Evolutionary conservation across 2,113 vertebrate genomes (phyloP).

Genomic region (Dasyurus viverrinus): DNA sequence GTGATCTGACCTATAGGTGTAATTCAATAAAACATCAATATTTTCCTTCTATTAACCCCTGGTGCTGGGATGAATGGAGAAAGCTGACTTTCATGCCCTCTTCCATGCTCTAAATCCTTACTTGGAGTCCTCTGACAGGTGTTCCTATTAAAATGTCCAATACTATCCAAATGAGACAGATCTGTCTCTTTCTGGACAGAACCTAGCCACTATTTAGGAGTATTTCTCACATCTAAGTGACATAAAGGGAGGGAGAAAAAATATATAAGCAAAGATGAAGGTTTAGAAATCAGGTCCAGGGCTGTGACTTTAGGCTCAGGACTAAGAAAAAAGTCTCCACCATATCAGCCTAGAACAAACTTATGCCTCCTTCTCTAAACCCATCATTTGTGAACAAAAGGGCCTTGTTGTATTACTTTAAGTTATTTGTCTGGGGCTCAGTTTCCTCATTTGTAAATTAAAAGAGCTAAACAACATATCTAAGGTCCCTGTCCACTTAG

Average conservation of each 20-base stretch:
- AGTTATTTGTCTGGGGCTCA: neutral
- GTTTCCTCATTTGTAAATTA: neutral
- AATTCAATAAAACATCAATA: slow-evolving; percentile 89
- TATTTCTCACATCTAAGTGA: neutral
- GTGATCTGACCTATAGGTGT: slow-evolving; percentile 85
- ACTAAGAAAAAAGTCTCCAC: neutral
- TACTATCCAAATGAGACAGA: neutral
- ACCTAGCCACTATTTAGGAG: neutral
- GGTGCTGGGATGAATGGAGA: slow-evolving; percentile 74
- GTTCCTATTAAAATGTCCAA: neutral
- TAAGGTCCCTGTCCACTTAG: neutral
- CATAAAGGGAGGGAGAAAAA: neutral
- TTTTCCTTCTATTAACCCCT: slow-evolving; percentile 87
- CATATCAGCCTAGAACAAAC: neutral
- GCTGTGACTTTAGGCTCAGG: neutral
- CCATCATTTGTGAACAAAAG: neutral
- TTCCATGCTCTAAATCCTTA: slow-evolving; percentile 44
- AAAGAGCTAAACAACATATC: neutral
- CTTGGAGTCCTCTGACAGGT: neutral
- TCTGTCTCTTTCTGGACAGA: neutral
- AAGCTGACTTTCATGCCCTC: slow-evolving; percentile 72
- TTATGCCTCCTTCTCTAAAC: neutral
- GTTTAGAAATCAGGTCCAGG: neutral
- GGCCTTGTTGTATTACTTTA: neutral
- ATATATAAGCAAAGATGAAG: neutral